Evolutionary conservation across 1,140 invertebrate species (phyloP).

Genomic region (Drosophila mauritiana): DNA sequence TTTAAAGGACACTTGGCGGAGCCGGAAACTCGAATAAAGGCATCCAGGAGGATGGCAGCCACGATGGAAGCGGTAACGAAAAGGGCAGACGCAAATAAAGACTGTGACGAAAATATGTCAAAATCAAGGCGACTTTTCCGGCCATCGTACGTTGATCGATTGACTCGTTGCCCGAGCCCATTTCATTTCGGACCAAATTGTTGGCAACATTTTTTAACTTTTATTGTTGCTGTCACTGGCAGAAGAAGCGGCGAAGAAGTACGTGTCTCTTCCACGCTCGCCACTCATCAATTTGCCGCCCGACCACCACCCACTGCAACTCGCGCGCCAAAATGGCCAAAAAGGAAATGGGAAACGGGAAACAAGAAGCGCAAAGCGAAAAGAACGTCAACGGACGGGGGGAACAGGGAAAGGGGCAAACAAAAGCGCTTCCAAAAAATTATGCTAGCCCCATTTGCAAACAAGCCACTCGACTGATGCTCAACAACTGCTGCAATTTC

Average conservation of each 20-base stretch:
- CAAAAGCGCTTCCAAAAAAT: constrained; percentile 57
- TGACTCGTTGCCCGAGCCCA: constrained; percentile 65
- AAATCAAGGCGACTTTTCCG: constrained; percentile 53
- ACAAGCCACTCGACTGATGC: constrained; percentile 66
- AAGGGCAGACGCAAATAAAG: constrained; percentile 9
- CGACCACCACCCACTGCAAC: background rate
- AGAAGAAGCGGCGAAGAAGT: constrained; percentile 35
- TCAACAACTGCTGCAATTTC: constrained; percentile 51
- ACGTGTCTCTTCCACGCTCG: constrained; percentile 57
- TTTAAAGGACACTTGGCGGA: constrained; percentile 47
- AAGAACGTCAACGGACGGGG: background rate
- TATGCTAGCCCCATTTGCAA: constrained; percentile 77
- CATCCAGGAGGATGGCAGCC: background rate
- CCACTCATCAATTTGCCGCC: constrained; percentile 61
- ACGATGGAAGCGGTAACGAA: background rate
- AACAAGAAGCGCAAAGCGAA: background rate
- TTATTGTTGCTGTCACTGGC: constrained; percentile 74
- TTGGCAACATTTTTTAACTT: constrained; percentile 76
- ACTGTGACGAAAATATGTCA: constrained; percentile 66
- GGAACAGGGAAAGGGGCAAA: constrained; percentile 15
- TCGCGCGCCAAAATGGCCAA: background rate
- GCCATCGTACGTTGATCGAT: constrained; percentile 62
- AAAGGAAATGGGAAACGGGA: constrained; percentile 3
- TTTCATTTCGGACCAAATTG: constrained; percentile 72
- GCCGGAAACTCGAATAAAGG: background rate